Base-by-base conservation (phyloP, 2,888 invertebrate species). In the Tenthredo scrophulariae region DNA sequence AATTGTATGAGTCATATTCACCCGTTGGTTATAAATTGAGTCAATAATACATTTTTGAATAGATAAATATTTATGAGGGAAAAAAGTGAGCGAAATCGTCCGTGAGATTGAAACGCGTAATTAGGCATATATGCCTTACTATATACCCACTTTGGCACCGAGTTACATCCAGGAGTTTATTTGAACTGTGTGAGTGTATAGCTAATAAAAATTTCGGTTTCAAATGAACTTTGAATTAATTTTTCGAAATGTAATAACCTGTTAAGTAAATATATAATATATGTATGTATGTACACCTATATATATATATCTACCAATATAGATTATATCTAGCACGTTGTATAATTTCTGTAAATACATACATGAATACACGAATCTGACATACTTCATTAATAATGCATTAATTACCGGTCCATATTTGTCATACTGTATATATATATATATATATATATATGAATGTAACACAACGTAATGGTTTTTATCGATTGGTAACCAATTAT, bases 311-410 rank as follows among this genome's bases (percentile, higher is more conserved):
- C 5, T 6, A 50, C 6, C 50, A 18, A n/a, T 54, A n/a, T 54
- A 54, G 1, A 18, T n/a, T 22, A 37, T 37, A 67, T 67, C 67
- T 67, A 67, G 29, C 33, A 33, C 67, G 67, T 67, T 67, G 67
- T 67, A 67, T 67, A 67, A 67, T 18, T 33, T 18, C 26, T 67
- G 18, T 18, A 7, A 4, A 26, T 33, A 67, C 18, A 26, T 22
- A 74, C 54, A 54, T 29, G 33, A 29, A 33, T 10, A 77, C 40
- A n/a, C 62, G 37, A 70, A 84, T 58, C 72, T 50, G 82, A 43
- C 84, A 62, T 77, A 50, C 75, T 74, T 50, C 75, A 83, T 83
- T 54, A 85, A 85, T 85, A 85, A 86, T 86, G 70, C 80, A 75
- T 79, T 72, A 65, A 82, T 86, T 85, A 86, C 46, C 40, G 22